Percentiles rank a stretch among this genome's conserved stretches.
Evolutionary conservation across 2,888 invertebrate species (phyloP).

Genomic region (Liopterus haemorrhoidalis): DNA sequence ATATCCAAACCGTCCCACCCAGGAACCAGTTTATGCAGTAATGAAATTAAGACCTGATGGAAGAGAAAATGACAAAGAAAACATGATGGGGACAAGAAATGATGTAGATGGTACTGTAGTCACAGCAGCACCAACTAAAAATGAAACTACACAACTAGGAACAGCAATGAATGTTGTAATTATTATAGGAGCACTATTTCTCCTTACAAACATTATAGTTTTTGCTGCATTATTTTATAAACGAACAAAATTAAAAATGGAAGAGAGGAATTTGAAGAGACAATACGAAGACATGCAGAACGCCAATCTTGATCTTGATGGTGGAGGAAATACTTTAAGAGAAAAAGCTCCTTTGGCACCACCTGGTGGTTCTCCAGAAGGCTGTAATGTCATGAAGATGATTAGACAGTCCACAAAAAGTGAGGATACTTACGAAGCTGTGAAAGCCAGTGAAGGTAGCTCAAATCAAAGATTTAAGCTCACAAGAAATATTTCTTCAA

Average conservation of each 20-base stretch:
- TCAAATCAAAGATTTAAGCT: constrained; percentile 56
- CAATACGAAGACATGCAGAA: constrained; percentile 19
- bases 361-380: constrained; percentile 46
- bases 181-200: constrained; percentile 62
- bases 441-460: constrained; percentile 49
- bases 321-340: constrained; percentile 33
- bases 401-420: constrained; percentile 48
- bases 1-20: constrained; percentile 18
- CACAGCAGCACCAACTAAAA: constrained; percentile 39
- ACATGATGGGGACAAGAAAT: constrained; percentile 37
- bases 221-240: constrained; percentile 64
- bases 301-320: constrained; percentile 28
- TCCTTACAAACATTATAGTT: constrained; percentile 66
- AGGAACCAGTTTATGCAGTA: constrained; percentile 27
- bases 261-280: constrained; percentile 48
- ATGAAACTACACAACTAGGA: constrained; percentile 41
- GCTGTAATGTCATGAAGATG: constrained; percentile 56
- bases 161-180: constrained; percentile 59
- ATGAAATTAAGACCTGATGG: constrained; percentile 30
- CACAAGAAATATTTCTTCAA: constrained; percentile 66
- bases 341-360: constrained; percentile 40
- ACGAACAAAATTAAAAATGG: constrained; percentile 52
- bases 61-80: constrained; percentile 26
- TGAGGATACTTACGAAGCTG: constrained; percentile 50
- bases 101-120: constrained; percentile 45